Evolutionary conservation across 2,113 vertebrate genomes (phyloP).

Genomic region (Corythaeola cristata): DNA sequence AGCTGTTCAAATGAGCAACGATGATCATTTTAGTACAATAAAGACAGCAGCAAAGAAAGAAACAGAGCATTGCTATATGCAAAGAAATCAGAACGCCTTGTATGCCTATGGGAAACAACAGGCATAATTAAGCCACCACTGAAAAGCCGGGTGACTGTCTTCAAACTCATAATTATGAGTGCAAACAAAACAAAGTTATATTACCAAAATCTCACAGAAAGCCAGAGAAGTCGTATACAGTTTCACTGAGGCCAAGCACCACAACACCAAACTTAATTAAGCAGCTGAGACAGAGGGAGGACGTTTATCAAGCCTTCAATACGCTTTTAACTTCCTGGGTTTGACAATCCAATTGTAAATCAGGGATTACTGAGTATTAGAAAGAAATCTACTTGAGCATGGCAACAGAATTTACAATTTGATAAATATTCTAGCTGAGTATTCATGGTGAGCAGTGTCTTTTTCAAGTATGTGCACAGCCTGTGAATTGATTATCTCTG

Average conservation of each 20-base stretch:
- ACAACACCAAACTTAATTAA: neutral
- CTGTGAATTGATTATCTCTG: constrained; percentile 36
- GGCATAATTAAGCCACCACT: neutral
- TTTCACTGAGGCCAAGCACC: neutral
- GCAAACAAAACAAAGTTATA: neutral
- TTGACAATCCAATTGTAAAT: neutral
- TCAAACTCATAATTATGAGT: neutral
- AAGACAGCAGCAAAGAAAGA: neutral
- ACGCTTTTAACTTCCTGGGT: neutral
- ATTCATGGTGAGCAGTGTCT: neutral
- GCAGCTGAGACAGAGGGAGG: neutral
- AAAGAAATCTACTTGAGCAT: constrained; percentile 37
- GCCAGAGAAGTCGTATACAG: neutral
- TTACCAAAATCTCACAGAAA: neutral
- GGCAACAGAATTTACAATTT: neutral
- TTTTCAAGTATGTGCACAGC: constrained; percentile 25
- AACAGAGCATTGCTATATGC: neutral
- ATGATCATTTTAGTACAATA: neutral
- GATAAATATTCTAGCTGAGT: constrained; percentile 45
- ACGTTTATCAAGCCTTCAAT: neutral
- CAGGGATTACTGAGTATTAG: constrained; percentile 24
- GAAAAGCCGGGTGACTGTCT: neutral
- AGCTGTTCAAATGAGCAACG: neutral
- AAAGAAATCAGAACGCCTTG: neutral
- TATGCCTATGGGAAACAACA: accelerated